A percentile compares a stretch with the other conserved stretches of the same genome.
Conservation (phyloP, 2,888 invertebrate species). For the Notocelia uddmanniana region DNA sequence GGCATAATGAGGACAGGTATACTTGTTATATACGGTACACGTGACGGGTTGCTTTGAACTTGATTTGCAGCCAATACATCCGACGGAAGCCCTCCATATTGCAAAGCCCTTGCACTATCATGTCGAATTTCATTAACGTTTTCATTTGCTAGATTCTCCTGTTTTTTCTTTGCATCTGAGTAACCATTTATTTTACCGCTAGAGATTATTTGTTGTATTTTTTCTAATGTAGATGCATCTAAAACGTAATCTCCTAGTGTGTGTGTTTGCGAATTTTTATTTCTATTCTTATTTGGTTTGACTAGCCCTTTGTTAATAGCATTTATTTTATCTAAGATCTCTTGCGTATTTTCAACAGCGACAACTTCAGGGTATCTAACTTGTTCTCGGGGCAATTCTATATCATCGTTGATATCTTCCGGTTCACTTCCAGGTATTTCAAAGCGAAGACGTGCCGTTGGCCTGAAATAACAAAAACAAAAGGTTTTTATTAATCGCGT, state of each 20-base stretch:
- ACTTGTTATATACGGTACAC: slow-evolving; percentile 66
- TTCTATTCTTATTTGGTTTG: slow-evolving; percentile 66
- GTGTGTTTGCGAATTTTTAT: slow-evolving; percentile 63
- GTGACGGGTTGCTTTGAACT: slow-evolving; percentile 21
- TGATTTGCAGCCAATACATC: slow-evolving; percentile 49
- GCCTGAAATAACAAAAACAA: slow-evolving; percentile 61
- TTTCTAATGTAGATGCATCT: slow-evolving; percentile 70
- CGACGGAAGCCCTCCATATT: slow-evolving; percentile 43
- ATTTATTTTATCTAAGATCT: slow-evolving; percentile 85
- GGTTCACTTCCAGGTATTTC: slow-evolving; percentile 49
- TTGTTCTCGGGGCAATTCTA: slow-evolving; percentile 61
- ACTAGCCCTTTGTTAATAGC: slow-evolving; percentile 79
- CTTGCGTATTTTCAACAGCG: slow-evolving; percentile 58
- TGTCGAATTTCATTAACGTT: slow-evolving; percentile 49
- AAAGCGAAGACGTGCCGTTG: slow-evolving; percentile 50
- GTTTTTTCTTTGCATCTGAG: slow-evolving; percentile 53
- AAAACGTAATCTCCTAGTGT: slow-evolving; percentile 63
- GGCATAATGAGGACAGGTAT: slow-evolving; percentile 71
- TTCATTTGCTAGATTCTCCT: slow-evolving; percentile 56
- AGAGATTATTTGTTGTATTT: slow-evolving; percentile 73
- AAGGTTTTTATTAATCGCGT: slow-evolving; percentile 36
- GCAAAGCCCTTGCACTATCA: slow-evolving; percentile 53
- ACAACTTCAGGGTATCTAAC: slow-evolving; percentile 51
- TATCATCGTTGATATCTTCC: slow-evolving; percentile 53
- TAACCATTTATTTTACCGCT: slow-evolving; percentile 66